Percentiles rank a stretch among this genome's conserved stretches.
phyloP scores from a whole-genome alignment of 92 coral and sea anemone species.

The Muricea muricata region DNA sequence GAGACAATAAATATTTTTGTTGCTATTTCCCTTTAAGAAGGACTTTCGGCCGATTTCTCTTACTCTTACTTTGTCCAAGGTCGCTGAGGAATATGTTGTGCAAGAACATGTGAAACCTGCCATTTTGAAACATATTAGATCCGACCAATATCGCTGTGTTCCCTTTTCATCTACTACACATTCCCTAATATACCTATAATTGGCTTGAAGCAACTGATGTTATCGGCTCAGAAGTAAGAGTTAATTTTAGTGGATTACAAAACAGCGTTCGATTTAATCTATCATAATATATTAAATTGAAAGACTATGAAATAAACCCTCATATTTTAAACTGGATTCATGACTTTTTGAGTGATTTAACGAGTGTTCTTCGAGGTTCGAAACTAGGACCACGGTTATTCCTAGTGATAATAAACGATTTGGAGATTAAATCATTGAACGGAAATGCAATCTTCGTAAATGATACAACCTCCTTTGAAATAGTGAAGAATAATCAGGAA shows the following conservation, averaged over 20 bases:
- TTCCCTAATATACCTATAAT: slow-evolving; percentile 17
- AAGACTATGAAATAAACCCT: background rate
- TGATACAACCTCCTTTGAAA: background rate
- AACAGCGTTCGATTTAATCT: slow-evolving; percentile 22
- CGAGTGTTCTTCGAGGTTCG: background rate
- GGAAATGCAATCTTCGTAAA: background rate
- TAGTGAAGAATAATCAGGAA: background rate
- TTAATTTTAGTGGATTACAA: slow-evolving; percentile 25
- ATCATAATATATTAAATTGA: slow-evolving; percentile 16
- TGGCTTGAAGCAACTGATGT: slow-evolving; percentile 40
- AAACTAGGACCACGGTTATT: slow-evolving; percentile 28
- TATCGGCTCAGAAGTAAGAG: slow-evolving; percentile 7
- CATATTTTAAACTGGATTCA: slow-evolving; percentile 12
- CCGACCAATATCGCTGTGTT: slow-evolving; percentile 4
- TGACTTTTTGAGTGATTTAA: slow-evolving; percentile 5
- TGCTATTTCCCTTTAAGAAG: no score
- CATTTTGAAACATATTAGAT: slow-evolving; percentile 5
- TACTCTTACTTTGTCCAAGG: background rate
- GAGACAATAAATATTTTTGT: no score
- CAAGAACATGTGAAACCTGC: slow-evolving; percentile 14
- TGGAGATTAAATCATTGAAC: background rate
- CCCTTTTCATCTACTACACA: slow-evolving; percentile 27
- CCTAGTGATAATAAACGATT: slow-evolving; percentile 25
- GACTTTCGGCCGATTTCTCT: background rate
- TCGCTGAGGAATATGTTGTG: background rate